Percentiles rank a stretch among this genome's conserved stretches.
Evolutionary conservation across 2,888 invertebrate species (phyloP).

Genomic region (Habroteleia sp.): DNA sequence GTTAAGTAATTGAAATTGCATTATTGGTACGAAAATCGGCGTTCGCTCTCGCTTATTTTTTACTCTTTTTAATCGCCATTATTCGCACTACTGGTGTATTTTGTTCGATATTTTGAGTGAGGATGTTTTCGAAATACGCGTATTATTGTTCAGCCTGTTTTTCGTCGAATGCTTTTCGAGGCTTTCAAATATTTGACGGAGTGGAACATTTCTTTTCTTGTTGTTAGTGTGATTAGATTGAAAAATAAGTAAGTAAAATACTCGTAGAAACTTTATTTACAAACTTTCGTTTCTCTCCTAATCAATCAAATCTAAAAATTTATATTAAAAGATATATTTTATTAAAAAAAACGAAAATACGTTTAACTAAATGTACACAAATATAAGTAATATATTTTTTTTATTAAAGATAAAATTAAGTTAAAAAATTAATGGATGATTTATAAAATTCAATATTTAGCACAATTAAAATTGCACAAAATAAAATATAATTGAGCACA

Average conservation of each 20-base stretch:
- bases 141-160: constrained; percentile 22
- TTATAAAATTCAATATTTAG: too few species aligned
- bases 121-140: constrained; percentile 11
- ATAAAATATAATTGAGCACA: too few species aligned
- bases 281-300: too few species aligned
- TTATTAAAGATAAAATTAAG: too few species aligned
- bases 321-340: too few species aligned
- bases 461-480: too few species aligned
- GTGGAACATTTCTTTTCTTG: constrained; percentile 21
- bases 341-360: too few species aligned
- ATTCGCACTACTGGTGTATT: background rate
- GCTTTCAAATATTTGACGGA: constrained; percentile 27
- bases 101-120: constrained; percentile 17
- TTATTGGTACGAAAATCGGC: constrained; percentile 18
- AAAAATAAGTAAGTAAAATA: constrained; percentile 7
- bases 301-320: too few species aligned
- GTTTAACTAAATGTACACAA: too few species aligned
- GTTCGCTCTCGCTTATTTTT: background rate
- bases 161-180: constrained; percentile 12
- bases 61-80: constrained; percentile 11
- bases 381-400: too few species aligned
- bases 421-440: too few species aligned
- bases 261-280: too few species aligned
- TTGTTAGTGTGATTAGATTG: constrained; percentile 11
- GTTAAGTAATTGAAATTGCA: constrained; percentile 37